phyloP scores from a whole-genome alignment of 2,113 vertebrate genomes.

The Leucosticte australis region DNA sequence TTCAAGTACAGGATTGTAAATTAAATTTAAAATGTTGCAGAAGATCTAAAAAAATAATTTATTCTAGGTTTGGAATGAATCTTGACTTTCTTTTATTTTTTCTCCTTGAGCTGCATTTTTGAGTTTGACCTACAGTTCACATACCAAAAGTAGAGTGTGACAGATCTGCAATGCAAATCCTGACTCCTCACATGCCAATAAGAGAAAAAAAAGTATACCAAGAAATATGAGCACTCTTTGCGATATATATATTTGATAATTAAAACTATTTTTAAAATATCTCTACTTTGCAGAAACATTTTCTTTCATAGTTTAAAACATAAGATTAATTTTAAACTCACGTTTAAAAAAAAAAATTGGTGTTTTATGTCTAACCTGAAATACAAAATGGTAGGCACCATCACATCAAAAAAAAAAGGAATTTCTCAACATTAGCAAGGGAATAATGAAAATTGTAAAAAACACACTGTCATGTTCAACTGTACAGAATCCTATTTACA shows the following conservation, averaged over 20 bases:
- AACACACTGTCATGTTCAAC: background rate
- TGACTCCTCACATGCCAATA: background rate
- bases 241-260: background rate
- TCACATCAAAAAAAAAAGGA: background rate
- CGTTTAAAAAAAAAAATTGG: background rate
- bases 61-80: background rate
- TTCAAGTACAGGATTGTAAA: background rate
- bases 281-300: background rate
- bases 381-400: background rate
- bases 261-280: background rate
- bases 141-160: background rate
- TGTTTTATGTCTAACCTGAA: background rate
- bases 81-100: background rate
- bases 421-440: background rate
- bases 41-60: background rate
- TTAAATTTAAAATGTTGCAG: background rate
- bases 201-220: background rate
- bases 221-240: background rate
- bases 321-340: background rate
- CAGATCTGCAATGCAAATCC: background rate
- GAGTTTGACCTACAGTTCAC: background rate
- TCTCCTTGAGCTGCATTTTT: background rate
- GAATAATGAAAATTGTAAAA: background rate
- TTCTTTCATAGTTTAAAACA: background rate
- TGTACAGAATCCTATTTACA: background rate